A percentile compares a stretch with the other conserved stretches of the same genome.
Conservation (phyloP, 1,140 invertebrate genomes). For the Glossosoma conforme region DNA sequence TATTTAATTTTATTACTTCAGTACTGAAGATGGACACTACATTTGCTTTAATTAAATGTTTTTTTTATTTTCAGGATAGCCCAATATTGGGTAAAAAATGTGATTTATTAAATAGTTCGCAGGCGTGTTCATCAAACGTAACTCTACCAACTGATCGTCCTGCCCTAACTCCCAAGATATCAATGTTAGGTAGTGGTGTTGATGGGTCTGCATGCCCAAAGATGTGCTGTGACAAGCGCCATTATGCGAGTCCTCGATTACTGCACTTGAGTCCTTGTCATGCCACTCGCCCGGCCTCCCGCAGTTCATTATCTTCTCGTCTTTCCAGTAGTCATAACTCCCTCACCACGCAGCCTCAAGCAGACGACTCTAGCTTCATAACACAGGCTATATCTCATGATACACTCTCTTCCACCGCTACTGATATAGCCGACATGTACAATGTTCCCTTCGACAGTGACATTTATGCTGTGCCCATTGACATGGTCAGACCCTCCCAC, state of each 20-base stretch:
- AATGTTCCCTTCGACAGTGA: slow-evolving; percentile 82
- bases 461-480: slow-evolving; percentile 78
- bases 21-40: slow-evolving; percentile 31
- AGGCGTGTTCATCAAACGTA: too few relatives aligned
- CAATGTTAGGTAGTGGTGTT: slow-evolving; percentile 35
- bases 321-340: slow-evolving; percentile 78
- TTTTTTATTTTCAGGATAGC: slow-evolving; percentile 25
- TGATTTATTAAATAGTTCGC: too few relatives aligned
- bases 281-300: slow-evolving; percentile 59
- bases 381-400: slow-evolving; percentile 82
- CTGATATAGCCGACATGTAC: slow-evolving; percentile 75
- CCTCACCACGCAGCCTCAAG: slow-evolving; percentile 66
- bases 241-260: slow-evolving; percentile 59
- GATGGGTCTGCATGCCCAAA: not conserved
- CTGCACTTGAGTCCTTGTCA: slow-evolving; percentile 59
- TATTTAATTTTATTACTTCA: not conserved
- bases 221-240: slow-evolving; percentile 34
- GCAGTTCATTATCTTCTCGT: slow-evolving; percentile 67
- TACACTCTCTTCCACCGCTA: slow-evolving; percentile 58
- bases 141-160: too few relatives aligned
- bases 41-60: too few relatives aligned
- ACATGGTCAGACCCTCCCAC: slow-evolving; percentile 58
- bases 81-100: slow-evolving; percentile 14
- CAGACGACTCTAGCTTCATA: slow-evolving; percentile 78
- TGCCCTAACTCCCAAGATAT: slow-evolving; percentile 36